Base-by-base conservation (phyloP, 2,888 invertebrate species). In the Pedicia rivosa region DNA sequence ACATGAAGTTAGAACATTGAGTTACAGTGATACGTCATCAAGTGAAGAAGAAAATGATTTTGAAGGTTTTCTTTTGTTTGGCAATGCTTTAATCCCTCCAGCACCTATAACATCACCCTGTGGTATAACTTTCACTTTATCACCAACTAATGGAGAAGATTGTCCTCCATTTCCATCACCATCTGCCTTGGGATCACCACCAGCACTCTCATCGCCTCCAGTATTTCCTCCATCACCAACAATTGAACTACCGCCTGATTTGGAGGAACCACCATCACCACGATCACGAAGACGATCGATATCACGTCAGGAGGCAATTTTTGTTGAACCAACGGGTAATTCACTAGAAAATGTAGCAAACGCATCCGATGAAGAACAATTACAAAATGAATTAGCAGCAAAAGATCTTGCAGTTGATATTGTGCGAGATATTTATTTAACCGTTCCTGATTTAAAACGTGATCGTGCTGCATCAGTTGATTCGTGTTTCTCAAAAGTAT, bases 391-490 rank as follows among this genome's bases (percentile, higher is more conserved):
- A 33, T 29, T 34, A 12, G 27, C 28, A 24, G 22, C 33, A 20
- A 29, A 29, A 30, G 40, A 60, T 50, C 45, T 65, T 63, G 47
- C 50, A 54, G 35, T 19, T 15, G 46, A 48, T 41, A 57, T 70
- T 33, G 78, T 81, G 6, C 69, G 75, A 42, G 79, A 81, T 48
- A 77, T 81, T 44, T 81, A 78, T 54, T 62, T 83, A 30, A 73
- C 81, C 40, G 87, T 87, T 42, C 87, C 87, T 27, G 83, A 86
- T 50, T 58, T 86, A 45, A 80, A 78, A 54, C 70, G 86, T 17
- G 86, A 86, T 54, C 73, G 87, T 13, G 87, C 87, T 13, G 86
- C 84, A 22, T 86, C 86, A 0, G 84, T 88, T 2, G 87, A 87
- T 55, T 84, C 86, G 13, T 81, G 83, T 53, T 87, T 86, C 57